phyloP scores from a whole-genome alignment of 2,888 invertebrate genomes.

The Deladenus siricidicola region DNA sequence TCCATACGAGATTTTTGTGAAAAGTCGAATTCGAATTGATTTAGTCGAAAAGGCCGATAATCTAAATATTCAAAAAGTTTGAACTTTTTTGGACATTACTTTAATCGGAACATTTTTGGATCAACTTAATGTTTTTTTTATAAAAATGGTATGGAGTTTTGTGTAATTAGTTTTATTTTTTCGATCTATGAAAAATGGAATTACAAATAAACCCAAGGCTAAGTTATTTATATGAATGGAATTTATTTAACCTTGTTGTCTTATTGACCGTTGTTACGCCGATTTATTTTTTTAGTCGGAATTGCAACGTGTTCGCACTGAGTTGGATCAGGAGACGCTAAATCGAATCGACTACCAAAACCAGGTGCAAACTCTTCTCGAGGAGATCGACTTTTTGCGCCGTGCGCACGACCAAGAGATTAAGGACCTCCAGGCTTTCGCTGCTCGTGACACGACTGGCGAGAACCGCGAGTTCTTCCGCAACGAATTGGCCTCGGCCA shows the following conservation, averaged over 20 bases:
- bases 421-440: constrained; percentile 57
- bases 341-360: constrained; percentile 58
- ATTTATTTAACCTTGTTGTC: not conserved
- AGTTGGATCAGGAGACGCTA: constrained; percentile 58
- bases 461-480: constrained; percentile 60
- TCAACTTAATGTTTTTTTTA: too few species aligned
- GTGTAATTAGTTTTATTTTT: too few species aligned
- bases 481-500: constrained; percentile 58
- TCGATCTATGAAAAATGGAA: too few species aligned
- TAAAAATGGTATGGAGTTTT: too few species aligned
- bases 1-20: too few species aligned
- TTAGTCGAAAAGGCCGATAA: too few species aligned
- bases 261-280: not conserved
- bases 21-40: too few species aligned
- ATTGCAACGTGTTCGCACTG: constrained; percentile 53
- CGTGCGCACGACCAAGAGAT: constrained; percentile 54
- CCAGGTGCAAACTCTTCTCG: constrained; percentile 57
- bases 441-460: constrained; percentile 58
- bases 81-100: too few species aligned
- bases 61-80: too few species aligned
- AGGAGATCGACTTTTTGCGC: constrained; percentile 56
- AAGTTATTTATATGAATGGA: not conserved
- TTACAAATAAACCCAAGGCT: not conserved
- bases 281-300: constrained; percentile 30
- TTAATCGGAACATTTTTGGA: too few species aligned